Conservation (phyloP, 2,113 vertebrate species). For the Pygoscelis adeliae region DNA sequence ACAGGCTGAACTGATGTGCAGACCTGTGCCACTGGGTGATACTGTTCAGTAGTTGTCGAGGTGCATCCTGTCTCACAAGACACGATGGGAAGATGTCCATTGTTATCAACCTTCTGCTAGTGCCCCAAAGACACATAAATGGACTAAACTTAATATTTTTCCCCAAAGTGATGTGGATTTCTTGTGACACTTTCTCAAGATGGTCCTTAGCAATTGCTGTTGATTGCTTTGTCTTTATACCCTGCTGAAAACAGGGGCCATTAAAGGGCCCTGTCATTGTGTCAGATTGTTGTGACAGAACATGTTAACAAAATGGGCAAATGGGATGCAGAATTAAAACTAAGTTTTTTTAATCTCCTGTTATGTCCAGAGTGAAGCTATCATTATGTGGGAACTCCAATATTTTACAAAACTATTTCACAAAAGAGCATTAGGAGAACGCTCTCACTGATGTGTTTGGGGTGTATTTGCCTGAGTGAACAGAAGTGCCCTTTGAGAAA, state of each 20-base stretch:
- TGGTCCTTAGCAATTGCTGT: neutral
- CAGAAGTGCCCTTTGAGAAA: neutral
- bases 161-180: neutral
- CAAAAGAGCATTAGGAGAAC: neutral
- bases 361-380: neutral
- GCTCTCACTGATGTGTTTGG: neutral
- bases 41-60: neutral
- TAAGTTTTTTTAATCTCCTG: neutral
- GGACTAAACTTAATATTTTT: neutral
- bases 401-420: neutral
- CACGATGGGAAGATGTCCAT: neutral
- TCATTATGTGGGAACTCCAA: neutral
- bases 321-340: neutral
- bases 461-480: neutral
- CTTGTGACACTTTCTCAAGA: neutral
- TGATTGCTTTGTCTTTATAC: neutral
- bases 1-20: neutral
- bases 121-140: rapidly evolving
- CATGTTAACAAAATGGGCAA: neutral
- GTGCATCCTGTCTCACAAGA: neutral
- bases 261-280: neutral
- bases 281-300: neutral
- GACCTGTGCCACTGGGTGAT: neutral
- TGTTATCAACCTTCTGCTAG: neutral
- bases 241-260: neutral